Base-by-base conservation (phyloP, 2,113 vertebrate species). In the Istiophorus platypterus region DNA sequence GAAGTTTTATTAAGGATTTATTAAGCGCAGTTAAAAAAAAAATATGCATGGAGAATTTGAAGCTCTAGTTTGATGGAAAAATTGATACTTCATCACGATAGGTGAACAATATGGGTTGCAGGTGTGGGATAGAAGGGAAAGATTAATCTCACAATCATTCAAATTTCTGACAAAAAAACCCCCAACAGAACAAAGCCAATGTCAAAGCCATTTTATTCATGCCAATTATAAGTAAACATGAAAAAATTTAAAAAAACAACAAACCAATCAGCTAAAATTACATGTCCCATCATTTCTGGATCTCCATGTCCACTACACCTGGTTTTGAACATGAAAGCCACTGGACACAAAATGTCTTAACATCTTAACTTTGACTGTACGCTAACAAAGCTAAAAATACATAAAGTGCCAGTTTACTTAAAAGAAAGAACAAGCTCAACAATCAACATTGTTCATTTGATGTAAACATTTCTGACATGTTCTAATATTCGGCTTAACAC, bases 201-300 rank as follows among this genome's bases (percentile, higher is more conserved):
- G 88, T 91, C 77, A 91, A 91, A 91, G 92, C 81, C 47, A 86
- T 93, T 34, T 93, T 94, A 94, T 92, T 94, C 79, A 91, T 94
- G 89, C 91, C 87, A 92, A 90, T 92, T 63, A 91, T 87, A 89
- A 68, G 70, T 62, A 73, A 88, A 87, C 58, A 77, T 69, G 74
- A 26, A 56, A 84, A 3, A 87, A n/a, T n/a, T n/a, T n/a, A n/a
- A n/a, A n/a, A n/a, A n/a, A n/a, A n/a, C n/a, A n/a, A n/a, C n/a
- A n/a, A n/a, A 83, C 81, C 11, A 85, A 90, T 68, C 24, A 68
- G 77, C 73, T 83, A 54, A 42, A 76, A 77, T 71, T 69, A 85
- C 64, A 85, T 59, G 66, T 72, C 57, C 57, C 52, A 68, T 54
- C 51, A 59, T 72, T 74, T 76, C 73, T 72, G 68, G 58, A 76